A percentile compares a stretch with the other conserved stretches of the same genome.
These are phyloP conservation scores for Lophura nycthemera DNA, from an alignment of 2,113 vertebrate species.

Conservation along the genomic window DNA sequence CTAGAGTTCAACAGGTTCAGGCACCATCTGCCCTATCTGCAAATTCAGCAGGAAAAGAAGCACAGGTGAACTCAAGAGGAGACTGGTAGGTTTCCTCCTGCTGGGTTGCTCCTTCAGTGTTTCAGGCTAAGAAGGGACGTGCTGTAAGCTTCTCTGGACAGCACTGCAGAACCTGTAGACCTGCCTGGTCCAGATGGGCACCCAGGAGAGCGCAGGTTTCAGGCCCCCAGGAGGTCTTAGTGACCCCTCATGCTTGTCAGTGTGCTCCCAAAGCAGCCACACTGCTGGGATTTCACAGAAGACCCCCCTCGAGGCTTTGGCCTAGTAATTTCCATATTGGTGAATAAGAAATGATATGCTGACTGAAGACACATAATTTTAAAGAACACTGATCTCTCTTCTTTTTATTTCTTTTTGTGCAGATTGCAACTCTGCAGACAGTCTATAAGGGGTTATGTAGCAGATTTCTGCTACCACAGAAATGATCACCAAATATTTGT, in stretches of 20 bases:
- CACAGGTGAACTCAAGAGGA: background rate
- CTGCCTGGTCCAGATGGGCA: background rate
- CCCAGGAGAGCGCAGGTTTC: background rate
- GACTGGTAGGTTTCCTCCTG: background rate
- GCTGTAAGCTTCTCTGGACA: fast-evolving
- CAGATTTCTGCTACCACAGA: background rate
- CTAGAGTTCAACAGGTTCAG: background rate
- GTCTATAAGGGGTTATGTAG: background rate
- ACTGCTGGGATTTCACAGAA: background rate
- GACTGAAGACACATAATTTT: background rate
- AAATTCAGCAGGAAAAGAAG: background rate
- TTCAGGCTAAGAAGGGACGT: background rate
- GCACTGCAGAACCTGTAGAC: background rate
- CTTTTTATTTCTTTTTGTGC: background rate
- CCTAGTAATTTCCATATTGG: background rate
- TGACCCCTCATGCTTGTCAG: background rate
- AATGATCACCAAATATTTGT: background rate
- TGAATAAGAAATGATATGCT: background rate
- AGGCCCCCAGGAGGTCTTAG: background rate
- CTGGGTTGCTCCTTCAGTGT: background rate
- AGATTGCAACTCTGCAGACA: background rate
- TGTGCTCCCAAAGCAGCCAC: fast-evolving
- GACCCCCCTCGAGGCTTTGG: background rate
- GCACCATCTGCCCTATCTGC: background rate
- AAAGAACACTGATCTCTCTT: background rate